Conservation (phyloP, 2,113 vertebrate genomes). For the Larimichthys crocea region DNA sequence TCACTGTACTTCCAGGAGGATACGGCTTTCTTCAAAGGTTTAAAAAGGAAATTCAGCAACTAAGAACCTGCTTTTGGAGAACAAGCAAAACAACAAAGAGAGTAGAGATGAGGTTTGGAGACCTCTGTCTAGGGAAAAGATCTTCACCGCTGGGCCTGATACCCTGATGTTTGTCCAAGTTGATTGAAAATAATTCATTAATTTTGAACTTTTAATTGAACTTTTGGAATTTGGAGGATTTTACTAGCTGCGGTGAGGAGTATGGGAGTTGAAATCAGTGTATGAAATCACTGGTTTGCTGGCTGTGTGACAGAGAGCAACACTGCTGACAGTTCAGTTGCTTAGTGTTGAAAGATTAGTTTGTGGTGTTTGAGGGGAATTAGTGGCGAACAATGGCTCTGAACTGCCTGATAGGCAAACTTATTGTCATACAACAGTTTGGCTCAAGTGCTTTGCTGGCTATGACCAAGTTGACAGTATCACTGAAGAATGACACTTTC, state of each 20-base stretch:
- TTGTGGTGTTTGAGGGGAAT: constrained; percentile 61
- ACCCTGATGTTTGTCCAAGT: neutral
- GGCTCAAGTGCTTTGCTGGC: constrained; percentile 50
- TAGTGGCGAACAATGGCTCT: constrained; percentile 71
- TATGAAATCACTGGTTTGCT: constrained; percentile 23
- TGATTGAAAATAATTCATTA: neutral
- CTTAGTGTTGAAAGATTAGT: constrained; percentile 57
- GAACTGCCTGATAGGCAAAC: constrained; percentile 72
- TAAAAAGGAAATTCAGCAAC: neutral
- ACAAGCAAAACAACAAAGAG: neutral
- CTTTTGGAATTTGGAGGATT: neutral
- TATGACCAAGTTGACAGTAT: constrained; percentile 14
- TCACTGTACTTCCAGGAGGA: constrained; percentile 10
- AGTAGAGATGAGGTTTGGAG: constrained; percentile 3
- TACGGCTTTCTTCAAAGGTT: neutral
- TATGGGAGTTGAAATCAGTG: neutral
- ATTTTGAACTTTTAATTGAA: neutral
- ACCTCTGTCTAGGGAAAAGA: neutral
- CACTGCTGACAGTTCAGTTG: constrained; percentile 77
- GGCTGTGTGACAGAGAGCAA: constrained; percentile 52
- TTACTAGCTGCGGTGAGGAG: neutral
- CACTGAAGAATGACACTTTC: neutral
- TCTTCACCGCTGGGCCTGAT: neutral
- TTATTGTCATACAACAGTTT: constrained; percentile 61
- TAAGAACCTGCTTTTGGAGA: constrained; percentile 14